Percentiles rank a stretch among this genome's conserved stretches.
Conservation (phyloP, 2,888 invertebrate genomes). For the Tiliacea citrago region DNA sequence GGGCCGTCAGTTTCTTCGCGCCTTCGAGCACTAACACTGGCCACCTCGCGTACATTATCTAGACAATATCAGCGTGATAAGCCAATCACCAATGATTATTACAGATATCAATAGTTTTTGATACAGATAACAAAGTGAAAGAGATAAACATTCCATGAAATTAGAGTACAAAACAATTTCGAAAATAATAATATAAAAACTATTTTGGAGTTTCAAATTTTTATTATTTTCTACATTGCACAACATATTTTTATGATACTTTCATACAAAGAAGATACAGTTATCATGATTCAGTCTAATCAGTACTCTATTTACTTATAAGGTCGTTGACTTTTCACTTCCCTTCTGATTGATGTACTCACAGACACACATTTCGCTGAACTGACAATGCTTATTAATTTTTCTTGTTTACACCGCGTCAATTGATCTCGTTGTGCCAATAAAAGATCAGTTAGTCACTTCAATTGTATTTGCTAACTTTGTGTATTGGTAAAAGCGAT, state of each 20-base stretch:
- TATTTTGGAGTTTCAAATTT: neutral
- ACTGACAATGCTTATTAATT: constrained; percentile 65
- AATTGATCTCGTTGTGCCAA: constrained; percentile 68
- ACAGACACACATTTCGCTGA: constrained; percentile 57
- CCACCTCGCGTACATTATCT: constrained; percentile 84
- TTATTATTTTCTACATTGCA: neutral
- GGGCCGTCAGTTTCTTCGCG: constrained; percentile 84
- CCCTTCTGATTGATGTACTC: constrained; percentile 70
- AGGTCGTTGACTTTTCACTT: constrained; percentile 77
- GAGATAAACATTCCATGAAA: constrained; percentile 38
- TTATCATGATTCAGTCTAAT: constrained; percentile 60
- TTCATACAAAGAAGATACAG: constrained; percentile 17
- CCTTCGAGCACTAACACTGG: constrained; percentile 79
- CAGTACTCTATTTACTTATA: constrained; percentile 66
- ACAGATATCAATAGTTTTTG: constrained; percentile 36
- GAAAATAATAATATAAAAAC: neutral
- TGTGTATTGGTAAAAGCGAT: constrained; percentile 16
- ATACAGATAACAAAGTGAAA: constrained; percentile 46
- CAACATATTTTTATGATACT: neutral
- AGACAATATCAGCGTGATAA: constrained; percentile 64
- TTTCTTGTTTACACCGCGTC: constrained; percentile 65
- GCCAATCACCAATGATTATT: constrained; percentile 56
- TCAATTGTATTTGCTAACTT: constrained; percentile 41
- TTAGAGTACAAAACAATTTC: constrained; percentile 15
- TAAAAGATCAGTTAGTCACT: constrained; percentile 62